A percentile compares a stretch with the other conserved stretches of the same genome.
Conservation (phyloP, 2,888 invertebrate species). For the Zygaena filipendulae region DNA sequence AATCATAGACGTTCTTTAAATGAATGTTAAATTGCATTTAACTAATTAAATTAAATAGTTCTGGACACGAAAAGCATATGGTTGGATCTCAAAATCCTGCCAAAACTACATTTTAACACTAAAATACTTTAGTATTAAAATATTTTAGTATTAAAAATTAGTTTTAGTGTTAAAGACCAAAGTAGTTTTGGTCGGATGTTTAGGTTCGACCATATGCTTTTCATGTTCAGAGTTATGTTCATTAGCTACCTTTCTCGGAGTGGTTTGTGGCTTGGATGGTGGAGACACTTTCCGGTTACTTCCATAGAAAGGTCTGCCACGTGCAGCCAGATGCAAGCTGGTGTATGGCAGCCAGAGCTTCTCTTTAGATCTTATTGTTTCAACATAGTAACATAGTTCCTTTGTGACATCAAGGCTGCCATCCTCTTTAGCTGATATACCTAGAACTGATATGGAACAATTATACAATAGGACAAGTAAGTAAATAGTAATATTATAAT, state of each 20-base stretch:
- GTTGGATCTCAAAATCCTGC: no score
- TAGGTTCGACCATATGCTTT: no score
- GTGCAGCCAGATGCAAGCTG: conserved; percentile 38
- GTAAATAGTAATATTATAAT: not conserved
- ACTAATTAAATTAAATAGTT: no score
- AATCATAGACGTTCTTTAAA: no score
- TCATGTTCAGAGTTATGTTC: no score
- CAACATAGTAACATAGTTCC: conserved; percentile 50
- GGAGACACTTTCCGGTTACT: conserved; percentile 22
- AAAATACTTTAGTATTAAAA: no score
- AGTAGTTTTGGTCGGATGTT: no score
- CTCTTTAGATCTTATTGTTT: conserved; percentile 35
- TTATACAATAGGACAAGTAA: conserved; percentile 1
- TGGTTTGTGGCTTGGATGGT: conserved; percentile 19
- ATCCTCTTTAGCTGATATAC: conserved; percentile 36
- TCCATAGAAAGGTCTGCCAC: conserved; percentile 55
- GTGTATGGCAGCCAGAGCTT: conserved; percentile 53
- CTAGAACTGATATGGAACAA: conserved; percentile 54
- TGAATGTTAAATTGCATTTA: no score
- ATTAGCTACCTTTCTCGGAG: conserved; percentile 40
- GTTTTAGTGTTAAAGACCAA: no score
- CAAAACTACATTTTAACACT: no score
- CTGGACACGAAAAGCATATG: no score
- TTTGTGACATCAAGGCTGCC: conserved; percentile 31
- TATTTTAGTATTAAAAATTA: no score